A percentile compares a stretch with the other conserved stretches of the same genome.
Evolutionary conservation across 2,888 invertebrate species (phyloP).

Genomic region (Athalia cordata): DNA sequence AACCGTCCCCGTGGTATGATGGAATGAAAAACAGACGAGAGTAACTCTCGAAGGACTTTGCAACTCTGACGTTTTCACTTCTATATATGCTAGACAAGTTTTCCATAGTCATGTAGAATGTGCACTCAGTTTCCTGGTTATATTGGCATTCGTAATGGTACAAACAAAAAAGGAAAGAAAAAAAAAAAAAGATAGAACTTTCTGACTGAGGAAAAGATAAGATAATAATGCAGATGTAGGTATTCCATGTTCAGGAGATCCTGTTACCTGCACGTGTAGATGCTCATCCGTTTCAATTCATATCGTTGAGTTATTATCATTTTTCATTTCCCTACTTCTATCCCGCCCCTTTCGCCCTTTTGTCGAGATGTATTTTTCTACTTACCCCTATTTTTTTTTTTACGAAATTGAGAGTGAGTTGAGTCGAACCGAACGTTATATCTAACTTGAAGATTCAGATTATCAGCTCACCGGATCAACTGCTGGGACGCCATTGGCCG

Average conservation of each 20-base stretch:
- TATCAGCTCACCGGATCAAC: constrained; percentile 82
- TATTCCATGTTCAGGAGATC: too few species aligned
- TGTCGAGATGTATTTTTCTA: too few species aligned
- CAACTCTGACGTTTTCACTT: constrained; percentile 35
- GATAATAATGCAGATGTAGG: too few species aligned
- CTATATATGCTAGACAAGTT: background rate
- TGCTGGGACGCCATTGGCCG: constrained; percentile 80
- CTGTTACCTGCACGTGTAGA: too few species aligned
- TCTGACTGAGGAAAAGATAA: too few species aligned
- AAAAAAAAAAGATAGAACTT: background rate
- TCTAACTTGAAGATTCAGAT: constrained; percentile 78
- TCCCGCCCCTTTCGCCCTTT: too few species aligned
- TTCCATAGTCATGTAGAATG: background rate
- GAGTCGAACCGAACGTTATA: constrained; percentile 55
- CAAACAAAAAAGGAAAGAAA: background rate
- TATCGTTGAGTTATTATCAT: too few species aligned
- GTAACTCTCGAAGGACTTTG: constrained; percentile 29
- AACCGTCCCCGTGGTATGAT: background rate
- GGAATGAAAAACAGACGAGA: constrained; percentile 2
- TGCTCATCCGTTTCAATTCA: too few species aligned
- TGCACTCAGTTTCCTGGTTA: background rate
- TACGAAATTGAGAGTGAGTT: constrained; percentile 32
- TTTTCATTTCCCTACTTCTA: too few species aligned
- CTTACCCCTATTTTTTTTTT: too few species aligned
- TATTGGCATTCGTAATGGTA: constrained; percentile 12